Conservation (phyloP, 2,797 vertebrate genomes). For the Coreius guichenoti region DNA sequence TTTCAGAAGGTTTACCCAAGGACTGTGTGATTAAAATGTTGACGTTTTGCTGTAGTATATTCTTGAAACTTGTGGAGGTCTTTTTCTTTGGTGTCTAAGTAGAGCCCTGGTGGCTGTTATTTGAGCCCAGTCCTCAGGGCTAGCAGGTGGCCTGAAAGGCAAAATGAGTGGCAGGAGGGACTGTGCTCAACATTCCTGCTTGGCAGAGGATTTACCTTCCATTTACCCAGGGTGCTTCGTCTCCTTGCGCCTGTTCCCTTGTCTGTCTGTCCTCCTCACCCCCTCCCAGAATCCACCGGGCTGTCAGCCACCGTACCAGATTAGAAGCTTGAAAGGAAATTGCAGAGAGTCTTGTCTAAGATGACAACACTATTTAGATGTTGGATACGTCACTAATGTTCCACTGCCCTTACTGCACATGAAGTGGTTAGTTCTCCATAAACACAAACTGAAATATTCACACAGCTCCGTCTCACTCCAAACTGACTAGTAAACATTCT, state of each 20-base stretch:
- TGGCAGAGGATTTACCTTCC: conserved; percentile 34
- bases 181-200: conserved; percentile 43
- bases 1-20: neutral
- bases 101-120: conserved; percentile 22
- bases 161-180: conserved; percentile 37
- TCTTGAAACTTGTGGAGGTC: neutral
- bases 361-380: neutral
- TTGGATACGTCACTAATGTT: neutral
- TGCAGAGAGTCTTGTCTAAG: neutral
- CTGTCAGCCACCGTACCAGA: conserved; percentile 27
- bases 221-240: conserved; percentile 33
- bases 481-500: neutral
- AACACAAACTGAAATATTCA: neutral
- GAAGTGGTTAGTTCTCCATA: neutral
- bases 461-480: neutral
- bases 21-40: neutral
- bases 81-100: neutral
- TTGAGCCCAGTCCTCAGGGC: conserved; percentile 30
- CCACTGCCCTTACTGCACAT: neutral
- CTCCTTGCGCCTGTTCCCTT: conserved; percentile 38
- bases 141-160: conserved; percentile 49
- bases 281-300: conserved; percentile 27
- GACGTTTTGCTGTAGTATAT: neutral
- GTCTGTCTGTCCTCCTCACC: conserved; percentile 31
- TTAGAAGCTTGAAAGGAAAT: conserved; percentile 28